Evolutionary conservation across 2,888 invertebrate species (phyloP).

Genomic region (Ommatoiulus sabulosus): DNA sequence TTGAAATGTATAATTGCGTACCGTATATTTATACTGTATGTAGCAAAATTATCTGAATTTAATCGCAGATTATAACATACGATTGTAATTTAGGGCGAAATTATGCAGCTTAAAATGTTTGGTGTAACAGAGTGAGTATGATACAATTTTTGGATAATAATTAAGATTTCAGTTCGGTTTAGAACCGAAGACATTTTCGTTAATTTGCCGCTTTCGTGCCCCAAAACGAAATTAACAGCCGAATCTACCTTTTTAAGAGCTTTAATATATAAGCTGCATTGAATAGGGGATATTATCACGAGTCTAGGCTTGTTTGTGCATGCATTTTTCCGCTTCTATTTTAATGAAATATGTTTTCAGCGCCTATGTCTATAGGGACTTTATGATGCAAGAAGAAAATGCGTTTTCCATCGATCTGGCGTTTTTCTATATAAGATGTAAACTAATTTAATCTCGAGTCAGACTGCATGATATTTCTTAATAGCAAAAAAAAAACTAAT

Average conservation of each 20-base stretch:
- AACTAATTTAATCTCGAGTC: constrained; percentile 23
- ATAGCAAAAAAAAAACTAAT: constrained; percentile 42
- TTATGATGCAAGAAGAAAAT: not conserved
- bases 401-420: constrained; percentile 1
- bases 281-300: not conserved
- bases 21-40: too few species aligned
- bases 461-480: not conserved
- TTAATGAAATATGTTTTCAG: constrained; percentile 29
- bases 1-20: too few species aligned
- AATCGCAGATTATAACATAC: too few species aligned
- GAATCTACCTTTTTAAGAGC: not conserved
- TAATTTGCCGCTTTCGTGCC: not conserved
- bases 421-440: not conserved
- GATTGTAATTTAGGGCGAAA: too few species aligned
- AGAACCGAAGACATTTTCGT: not conserved
- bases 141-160: not conserved
- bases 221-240: not conserved
- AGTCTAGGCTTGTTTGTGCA: not conserved
- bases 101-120: not conserved
- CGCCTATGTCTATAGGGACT: not conserved
- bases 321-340: not conserved
- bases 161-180: not conserved
- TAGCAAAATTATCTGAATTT: too few species aligned
- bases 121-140: not conserved
- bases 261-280: not conserved